A percentile compares a stretch with the other conserved stretches of the same genome.
phyloP scores from a whole-genome alignment of 2,797 vertebrate species.

The Simalia tracyae region DNA sequence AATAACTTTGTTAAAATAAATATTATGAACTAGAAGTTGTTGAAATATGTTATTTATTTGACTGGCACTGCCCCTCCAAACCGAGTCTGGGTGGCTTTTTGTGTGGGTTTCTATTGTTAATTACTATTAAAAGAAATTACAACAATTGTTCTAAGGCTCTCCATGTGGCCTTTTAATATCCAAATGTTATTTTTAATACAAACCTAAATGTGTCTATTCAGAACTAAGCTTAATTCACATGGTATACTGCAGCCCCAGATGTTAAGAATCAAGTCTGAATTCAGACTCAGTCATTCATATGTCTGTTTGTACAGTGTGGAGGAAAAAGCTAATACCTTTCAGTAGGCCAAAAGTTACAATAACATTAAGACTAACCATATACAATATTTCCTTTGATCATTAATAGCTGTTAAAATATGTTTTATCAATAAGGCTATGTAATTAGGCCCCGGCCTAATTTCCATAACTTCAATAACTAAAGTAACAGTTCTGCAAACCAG shows the following conservation, averaged over 20 bases:
- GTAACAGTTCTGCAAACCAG: slow-evolving; percentile 3
- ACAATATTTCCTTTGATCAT: neutral
- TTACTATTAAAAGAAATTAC: neutral
- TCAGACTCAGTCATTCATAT: neutral
- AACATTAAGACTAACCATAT: neutral
- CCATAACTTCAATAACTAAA: neutral
- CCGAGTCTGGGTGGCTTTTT: neutral
- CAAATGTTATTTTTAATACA: neutral
- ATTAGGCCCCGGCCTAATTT: neutral
- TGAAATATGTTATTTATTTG: neutral
- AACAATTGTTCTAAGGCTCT: neutral
- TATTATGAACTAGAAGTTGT: neutral
- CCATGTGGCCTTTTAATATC: neutral
- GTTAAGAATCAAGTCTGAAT: neutral
- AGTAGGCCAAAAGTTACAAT: neutral
- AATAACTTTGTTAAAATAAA: neutral
- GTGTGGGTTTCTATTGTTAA: neutral
- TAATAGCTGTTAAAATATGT: neutral
- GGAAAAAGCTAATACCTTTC: neutral
- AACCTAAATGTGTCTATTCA: neutral
- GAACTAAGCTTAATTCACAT: neutral
- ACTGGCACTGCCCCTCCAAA: neutral
- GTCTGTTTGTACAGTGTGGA: neutral
- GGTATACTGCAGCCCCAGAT: neutral
- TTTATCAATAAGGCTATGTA: neutral